These are phyloP conservation scores for Oscheius onirici DNA, from an alignment of 2,888 invertebrate genomes.

Conservation along the genomic window DNA sequence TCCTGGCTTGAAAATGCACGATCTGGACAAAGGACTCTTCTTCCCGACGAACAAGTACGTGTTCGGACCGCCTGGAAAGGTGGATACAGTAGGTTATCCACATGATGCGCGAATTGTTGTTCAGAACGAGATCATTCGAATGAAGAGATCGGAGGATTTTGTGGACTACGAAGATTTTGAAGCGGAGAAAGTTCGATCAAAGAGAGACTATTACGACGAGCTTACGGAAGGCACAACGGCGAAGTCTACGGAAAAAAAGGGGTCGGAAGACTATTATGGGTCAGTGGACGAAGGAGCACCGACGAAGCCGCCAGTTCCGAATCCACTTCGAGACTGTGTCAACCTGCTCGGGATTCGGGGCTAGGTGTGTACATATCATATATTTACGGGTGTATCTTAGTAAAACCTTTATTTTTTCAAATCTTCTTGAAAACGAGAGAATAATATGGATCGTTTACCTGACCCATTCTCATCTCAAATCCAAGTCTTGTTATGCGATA, in stretches of 20 bases:
- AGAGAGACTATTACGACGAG: constrained; percentile 48
- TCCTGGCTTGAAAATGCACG: constrained; percentile 41
- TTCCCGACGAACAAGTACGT: constrained; percentile 47
- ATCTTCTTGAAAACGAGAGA: constrained; percentile 4
- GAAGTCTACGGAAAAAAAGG: neutral
- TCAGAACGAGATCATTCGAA: constrained; percentile 33
- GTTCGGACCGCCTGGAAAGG: constrained; percentile 39
- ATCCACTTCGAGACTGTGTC: constrained; percentile 44
- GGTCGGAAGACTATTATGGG: constrained; percentile 47
- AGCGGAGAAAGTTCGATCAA: neutral
- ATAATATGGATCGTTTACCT: neutral
- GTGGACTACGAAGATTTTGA: constrained; percentile 17
- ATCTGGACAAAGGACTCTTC: constrained; percentile 43
- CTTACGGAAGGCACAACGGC: constrained; percentile 1
- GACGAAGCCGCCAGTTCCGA: constrained; percentile 17
- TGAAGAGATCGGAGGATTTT: constrained; percentile 30
- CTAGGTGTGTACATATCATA: constrained; percentile 19
- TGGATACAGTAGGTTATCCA: neutral
- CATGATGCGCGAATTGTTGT: no score
- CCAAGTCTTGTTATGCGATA: neutral
- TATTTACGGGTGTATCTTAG: no score
- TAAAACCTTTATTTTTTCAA: constrained; percentile 8
- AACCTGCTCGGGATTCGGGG: constrained; percentile 42
- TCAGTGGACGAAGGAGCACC: constrained; percentile 33
- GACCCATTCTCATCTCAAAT: neutral